These are phyloP conservation scores for Tetragnatha versicolor DNA, from an alignment of 1,140 invertebrate species.

Conservation along the genomic window DNA sequence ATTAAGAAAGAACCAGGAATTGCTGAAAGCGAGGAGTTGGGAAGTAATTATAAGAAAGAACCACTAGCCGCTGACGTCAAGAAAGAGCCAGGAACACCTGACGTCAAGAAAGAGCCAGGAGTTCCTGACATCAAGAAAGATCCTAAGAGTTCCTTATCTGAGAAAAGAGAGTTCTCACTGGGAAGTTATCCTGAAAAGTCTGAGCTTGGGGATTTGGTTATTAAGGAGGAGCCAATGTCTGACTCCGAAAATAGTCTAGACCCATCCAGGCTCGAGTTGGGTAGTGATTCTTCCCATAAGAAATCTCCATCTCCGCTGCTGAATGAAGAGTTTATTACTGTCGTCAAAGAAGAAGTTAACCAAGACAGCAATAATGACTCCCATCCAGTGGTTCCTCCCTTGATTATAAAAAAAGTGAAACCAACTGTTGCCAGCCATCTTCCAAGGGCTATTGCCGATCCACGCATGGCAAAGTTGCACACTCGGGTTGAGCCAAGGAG, in stretches of 20 bases:
- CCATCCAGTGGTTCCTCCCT: slow-evolving; percentile 18
- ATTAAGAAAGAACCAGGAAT: background rate
- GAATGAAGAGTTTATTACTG: slow-evolving; percentile 23
- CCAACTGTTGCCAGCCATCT: slow-evolving; percentile 48
- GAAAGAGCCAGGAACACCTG: no score
- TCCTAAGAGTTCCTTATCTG: no score
- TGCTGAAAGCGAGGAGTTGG: no score
- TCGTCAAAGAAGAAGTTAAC: background rate
- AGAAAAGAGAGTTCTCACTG: no score
- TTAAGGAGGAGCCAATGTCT: background rate
- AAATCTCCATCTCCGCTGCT: slow-evolving; percentile 4
- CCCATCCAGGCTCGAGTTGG: background rate
- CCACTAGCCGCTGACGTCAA: no score
- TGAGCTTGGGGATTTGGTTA: background rate
- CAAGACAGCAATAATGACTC: background rate
- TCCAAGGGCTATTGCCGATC: slow-evolving; percentile 47
- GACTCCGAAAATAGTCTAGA: background rate
- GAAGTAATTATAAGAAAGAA: no score
- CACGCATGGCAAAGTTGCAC: slow-evolving; percentile 50
- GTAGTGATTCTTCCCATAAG: background rate
- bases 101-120: no score
- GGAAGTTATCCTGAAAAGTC: no score
- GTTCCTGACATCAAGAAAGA: no score
- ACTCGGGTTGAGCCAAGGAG: background rate
- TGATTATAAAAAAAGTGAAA: slow-evolving; percentile 38